A percentile compares a stretch with the other conserved stretches of the same genome.
These are phyloP conservation scores for Siderastrea radians DNA, from an alignment of 92 coral and sea anemone genomes.

Conservation along the genomic window DNA sequence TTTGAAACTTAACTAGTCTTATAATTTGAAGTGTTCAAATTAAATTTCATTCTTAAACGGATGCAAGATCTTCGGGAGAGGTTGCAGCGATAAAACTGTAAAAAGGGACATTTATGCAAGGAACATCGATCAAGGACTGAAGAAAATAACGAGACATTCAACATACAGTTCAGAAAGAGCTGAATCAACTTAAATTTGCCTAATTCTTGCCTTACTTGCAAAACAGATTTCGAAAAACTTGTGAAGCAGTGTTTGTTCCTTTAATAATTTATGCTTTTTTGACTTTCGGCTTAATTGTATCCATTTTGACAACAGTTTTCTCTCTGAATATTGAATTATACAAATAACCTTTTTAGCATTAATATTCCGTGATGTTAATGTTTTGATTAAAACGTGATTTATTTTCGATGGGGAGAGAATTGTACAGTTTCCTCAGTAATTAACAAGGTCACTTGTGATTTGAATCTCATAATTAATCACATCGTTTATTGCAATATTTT, in stretches of 20 bases:
- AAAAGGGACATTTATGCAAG: neutral
- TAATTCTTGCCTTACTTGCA: neutral
- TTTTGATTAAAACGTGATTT: neutral
- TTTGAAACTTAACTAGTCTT: neutral
- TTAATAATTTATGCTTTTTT: neutral
- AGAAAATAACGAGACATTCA: neutral
- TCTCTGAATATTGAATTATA: neutral
- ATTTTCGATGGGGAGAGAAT: neutral
- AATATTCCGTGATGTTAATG: neutral
- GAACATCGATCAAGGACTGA: neutral
- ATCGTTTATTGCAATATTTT: neutral
- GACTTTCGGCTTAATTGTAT: neutral
- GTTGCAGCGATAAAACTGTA: neutral
- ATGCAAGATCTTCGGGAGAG: neutral
- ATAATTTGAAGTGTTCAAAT: neutral
- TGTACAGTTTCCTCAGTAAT: neutral
- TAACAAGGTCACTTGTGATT: neutral
- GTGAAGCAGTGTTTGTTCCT: neutral
- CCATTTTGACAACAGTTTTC: neutral
- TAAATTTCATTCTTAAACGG: neutral
- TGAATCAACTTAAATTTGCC: neutral
- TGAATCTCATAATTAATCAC: neutral
- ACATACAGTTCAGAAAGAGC: neutral
- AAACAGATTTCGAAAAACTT: neutral
- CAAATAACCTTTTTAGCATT: neutral